These are phyloP conservation scores for Taurulus bubalis DNA, from an alignment of 2,113 vertebrate genomes.

Conservation along the genomic window DNA sequence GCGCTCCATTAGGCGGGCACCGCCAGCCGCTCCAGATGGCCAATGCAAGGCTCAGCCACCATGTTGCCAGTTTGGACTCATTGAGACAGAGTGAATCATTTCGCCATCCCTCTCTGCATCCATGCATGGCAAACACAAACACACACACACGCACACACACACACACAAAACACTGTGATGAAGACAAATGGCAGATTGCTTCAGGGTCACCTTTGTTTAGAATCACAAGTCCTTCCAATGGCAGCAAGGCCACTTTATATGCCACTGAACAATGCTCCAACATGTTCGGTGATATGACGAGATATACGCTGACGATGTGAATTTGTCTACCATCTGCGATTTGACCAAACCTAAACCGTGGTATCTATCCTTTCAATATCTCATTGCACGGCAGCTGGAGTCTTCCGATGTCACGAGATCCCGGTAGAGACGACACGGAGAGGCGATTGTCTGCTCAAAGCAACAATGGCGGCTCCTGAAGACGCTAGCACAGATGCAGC, in stretches of 20 bases:
- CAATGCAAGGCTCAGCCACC: conserved; percentile 33
- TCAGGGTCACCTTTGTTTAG: conserved; percentile 41
- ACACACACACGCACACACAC: conserved; percentile 2
- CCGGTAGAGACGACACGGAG: background rate
- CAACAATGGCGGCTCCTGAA: background rate
- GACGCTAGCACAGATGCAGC: no score
- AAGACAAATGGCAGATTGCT: conserved; percentile 31
- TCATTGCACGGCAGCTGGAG: background rate
- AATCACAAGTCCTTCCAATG: background rate
- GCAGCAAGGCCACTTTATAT: background rate
- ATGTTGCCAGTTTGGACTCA: conserved; percentile 47
- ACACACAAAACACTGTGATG: conserved; percentile 15
- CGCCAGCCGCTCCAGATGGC: conserved; percentile 70
- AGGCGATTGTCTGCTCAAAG: background rate
- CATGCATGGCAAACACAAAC: conserved; percentile 45
- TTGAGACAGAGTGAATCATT: conserved; percentile 58
- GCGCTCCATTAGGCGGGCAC: conserved; percentile 44
- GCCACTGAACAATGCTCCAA: background rate
- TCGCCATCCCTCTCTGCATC: conserved; percentile 31
- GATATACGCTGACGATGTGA: background rate
- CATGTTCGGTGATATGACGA: background rate
- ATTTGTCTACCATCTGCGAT: background rate
- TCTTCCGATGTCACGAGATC: background rate
- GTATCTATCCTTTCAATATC: background rate
- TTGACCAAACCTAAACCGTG: background rate